phyloP scores from a whole-genome alignment of 2,888 invertebrate genomes.

The Epinotia demarniana region DNA sequence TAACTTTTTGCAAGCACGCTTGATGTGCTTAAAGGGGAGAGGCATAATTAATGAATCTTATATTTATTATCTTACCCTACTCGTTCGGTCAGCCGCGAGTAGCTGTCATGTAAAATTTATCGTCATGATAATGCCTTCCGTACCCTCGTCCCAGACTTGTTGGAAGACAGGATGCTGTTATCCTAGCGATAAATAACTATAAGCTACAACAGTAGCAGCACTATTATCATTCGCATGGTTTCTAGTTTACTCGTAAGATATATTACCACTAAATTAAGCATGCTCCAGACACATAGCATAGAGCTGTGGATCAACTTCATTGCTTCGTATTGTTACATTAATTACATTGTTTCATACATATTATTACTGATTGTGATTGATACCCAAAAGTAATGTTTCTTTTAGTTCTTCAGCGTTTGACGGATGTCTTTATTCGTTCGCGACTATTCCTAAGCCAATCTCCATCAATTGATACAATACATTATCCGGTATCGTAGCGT shows the following conservation, averaged over 20 bases:
- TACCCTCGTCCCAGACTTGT: constrained; percentile 1
- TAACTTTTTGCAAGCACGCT: neutral
- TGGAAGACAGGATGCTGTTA: constrained; percentile 29
- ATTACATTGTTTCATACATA: neutral
- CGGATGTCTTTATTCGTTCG: neutral
- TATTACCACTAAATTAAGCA: no score
- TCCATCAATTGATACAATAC: neutral
- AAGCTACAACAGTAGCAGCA: constrained; percentile 1
- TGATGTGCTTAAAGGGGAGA: neutral
- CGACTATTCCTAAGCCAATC: neutral
- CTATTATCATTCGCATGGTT: constrained; percentile 2
- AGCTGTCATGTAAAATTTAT: constrained; percentile 24
- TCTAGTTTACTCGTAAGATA: neutral
- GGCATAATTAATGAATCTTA: neutral
- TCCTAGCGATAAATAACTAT: constrained; percentile 12
- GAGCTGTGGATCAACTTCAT: neutral
- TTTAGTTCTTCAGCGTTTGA: neutral
- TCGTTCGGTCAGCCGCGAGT: neutral
- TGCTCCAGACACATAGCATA: no score
- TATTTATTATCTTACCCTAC: neutral
- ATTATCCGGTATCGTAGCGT: no score
- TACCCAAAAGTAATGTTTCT: neutral
- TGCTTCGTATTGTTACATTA: no score
- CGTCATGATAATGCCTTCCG: constrained; percentile 24
- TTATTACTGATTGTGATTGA: neutral